Base-by-base conservation (phyloP, 2,113 vertebrate species). In the Dipodomys merriami region DNA sequence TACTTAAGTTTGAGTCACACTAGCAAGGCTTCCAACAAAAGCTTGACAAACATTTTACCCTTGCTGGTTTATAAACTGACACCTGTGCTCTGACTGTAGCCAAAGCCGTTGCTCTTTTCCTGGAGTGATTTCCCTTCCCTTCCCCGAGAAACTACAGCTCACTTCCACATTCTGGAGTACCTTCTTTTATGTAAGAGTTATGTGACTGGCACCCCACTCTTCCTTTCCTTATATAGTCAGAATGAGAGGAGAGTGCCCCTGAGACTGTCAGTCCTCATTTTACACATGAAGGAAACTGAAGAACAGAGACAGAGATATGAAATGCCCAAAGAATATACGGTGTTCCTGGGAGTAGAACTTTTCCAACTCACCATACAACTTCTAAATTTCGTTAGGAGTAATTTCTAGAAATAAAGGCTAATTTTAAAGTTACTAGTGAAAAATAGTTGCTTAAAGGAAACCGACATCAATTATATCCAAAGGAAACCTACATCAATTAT, bases 391-490 rank as follows among this genome's bases (percentile, higher is more conserved):
- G 44, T 11, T 35, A 13, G 13, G 46, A 95, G 69, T 49, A 64
- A 86, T 86, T 88, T 77, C 39, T 80, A 76, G 69, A 71, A 91
- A 94, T 29, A 30, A 83, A 93, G 86, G 57, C 8, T 80, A 49
- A 91, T 88, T 67, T 68, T 95, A 71, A 78, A 92, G 30, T 10
- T 78, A 49, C 2, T 35, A 69, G 8, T 90, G 29, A 85, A 81
- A 39, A 91, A 19, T 7, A 20, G 4, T 8, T 23, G 2, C 72
- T 88, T 71, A 86, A 93, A 88, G 62, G 33, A 95, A 92, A 83
- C 53, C 65, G 39, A 81, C n/a, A 74, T 6, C 27, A 68, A 88
- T 3, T 87, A 44, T 53, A 86, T 86, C n/a, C 68, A 67, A 64
- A 84, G 62, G 33, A 95, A 92, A 83, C 53, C 65, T 46, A 81